Percentiles rank a stretch among this genome's conserved stretches.
phyloP scores from a whole-genome alignment of 2,797 vertebrate genomes.

The Prunella strophiata region DNA sequence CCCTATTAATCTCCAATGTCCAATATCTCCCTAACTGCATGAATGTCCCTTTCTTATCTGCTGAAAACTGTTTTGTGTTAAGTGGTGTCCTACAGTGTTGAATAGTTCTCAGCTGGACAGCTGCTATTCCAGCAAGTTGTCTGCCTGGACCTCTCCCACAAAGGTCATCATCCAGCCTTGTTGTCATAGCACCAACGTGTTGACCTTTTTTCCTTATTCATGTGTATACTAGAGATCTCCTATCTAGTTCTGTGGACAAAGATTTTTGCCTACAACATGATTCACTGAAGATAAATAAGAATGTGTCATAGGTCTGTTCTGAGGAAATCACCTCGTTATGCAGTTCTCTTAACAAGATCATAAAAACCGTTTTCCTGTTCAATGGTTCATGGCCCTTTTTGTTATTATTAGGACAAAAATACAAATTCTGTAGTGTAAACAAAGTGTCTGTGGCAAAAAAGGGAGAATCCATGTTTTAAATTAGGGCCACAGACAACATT shows the following conservation, averaged over 20 bases:
- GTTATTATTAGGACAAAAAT: background rate
- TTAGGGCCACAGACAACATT: background rate
- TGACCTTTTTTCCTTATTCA: background rate
- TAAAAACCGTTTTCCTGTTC: background rate
- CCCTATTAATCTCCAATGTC: background rate
- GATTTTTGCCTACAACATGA: background rate
- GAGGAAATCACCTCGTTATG: background rate
- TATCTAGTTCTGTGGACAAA: background rate
- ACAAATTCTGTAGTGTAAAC: background rate
- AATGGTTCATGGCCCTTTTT: background rate
- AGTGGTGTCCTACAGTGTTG: background rate
- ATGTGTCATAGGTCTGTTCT: slow-evolving; percentile 10
- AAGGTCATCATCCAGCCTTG: background rate
- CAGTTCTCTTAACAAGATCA: background rate
- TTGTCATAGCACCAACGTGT: background rate
- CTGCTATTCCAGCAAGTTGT: background rate
- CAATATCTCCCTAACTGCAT: background rate
- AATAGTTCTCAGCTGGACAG: background rate
- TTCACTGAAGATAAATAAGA: slow-evolving; percentile 32
- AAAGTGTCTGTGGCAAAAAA: background rate
- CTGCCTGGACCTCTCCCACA: background rate
- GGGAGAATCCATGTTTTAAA: background rate
- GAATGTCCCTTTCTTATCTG: background rate
- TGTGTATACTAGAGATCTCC: background rate
- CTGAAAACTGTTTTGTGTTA: background rate